Evolutionary conservation across 2,888 invertebrate genomes (phyloP).

Genomic region (Linyphia triangularis): DNA sequence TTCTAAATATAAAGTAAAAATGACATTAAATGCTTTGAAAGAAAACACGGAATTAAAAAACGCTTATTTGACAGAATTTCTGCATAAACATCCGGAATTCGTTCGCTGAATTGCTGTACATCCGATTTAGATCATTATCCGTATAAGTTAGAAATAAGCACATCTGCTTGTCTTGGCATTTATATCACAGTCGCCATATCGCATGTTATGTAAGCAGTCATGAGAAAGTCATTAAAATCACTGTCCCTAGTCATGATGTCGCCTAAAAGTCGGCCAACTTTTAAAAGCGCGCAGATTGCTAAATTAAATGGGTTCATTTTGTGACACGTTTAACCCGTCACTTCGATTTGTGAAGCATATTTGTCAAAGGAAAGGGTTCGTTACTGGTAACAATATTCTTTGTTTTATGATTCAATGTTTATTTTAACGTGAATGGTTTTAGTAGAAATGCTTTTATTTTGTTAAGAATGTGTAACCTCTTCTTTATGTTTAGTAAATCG

Average conservation of each 20-base stretch:
- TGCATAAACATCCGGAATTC: neutral
- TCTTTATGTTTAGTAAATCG: no score
- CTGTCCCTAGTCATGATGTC: neutral
- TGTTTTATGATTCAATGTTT: no score
- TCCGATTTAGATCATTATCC: neutral
- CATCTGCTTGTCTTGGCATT: neutral
- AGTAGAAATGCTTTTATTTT: no score
- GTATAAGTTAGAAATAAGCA: slow-evolving; percentile 3
- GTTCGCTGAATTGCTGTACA: neutral
- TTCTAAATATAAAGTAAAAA: neutral
- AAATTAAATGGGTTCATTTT: neutral
- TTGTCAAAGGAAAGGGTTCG: no score
- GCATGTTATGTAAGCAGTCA: neutral
- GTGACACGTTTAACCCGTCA: neutral
- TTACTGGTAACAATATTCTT: no score
- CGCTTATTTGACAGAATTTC: neutral
- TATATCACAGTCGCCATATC: no score
- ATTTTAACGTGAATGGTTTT: no score
- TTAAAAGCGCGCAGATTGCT: neutral
- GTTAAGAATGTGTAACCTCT: no score
- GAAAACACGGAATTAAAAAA: neutral
- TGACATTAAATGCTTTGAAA: neutral
- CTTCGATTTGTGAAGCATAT: neutral
- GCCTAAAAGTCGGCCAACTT: neutral
- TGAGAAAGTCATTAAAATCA: slow-evolving; percentile 3